Percentiles rank a stretch among this genome's conserved stretches.
Evolutionary conservation across 2,113 vertebrate species (phyloP).

Genomic region (Solea solea): DNA sequence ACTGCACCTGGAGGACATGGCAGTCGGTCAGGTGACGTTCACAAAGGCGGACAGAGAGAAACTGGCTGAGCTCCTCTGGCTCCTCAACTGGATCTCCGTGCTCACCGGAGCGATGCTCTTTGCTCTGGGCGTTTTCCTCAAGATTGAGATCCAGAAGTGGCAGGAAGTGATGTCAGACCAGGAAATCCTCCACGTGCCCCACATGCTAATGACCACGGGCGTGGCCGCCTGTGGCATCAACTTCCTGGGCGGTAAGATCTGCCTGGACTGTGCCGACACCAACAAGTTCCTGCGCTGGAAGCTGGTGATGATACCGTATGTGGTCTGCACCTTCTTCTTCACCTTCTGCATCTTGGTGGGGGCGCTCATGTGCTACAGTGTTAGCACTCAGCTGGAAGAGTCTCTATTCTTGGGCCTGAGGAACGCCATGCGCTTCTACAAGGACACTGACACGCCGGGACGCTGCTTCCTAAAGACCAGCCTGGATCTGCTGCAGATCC

Average conservation of each 20-base stretch:
- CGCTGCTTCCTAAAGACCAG: conserved; percentile 88
- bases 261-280: conserved; percentile 87
- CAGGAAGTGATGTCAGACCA: conserved; percentile 86
- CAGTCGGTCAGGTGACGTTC: conserved; percentile 87
- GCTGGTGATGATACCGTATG: conserved; percentile 88
- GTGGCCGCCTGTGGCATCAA: conserved; percentile 88
- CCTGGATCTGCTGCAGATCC: conserved; percentile 88
- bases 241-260: conserved; percentile 89
- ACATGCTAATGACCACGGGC: conserved; percentile 87
- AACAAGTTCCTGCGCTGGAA: conserved; percentile 89
- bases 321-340: conserved; percentile 87
- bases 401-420: conserved; percentile 84
- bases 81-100: conserved; percentile 91
- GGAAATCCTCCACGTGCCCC: conserved; percentile 82
- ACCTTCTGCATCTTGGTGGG: conserved; percentile 87
- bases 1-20: conserved; percentile 74
- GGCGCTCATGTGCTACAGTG: conserved; percentile 87
- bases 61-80: conserved; percentile 87
- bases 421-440: conserved; percentile 86
- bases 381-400: conserved; percentile 84
- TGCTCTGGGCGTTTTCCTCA: conserved; percentile 87
- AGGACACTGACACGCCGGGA: conserved; percentile 89
- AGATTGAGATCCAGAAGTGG: conserved; percentile 87
- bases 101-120: conserved; percentile 85
- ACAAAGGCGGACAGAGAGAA: conserved; percentile 85